Percentiles rank a stretch among this genome's conserved stretches.
Evolutionary conservation across 2,888 invertebrate species (phyloP).

Genomic region (Ditula angustiorana): DNA sequence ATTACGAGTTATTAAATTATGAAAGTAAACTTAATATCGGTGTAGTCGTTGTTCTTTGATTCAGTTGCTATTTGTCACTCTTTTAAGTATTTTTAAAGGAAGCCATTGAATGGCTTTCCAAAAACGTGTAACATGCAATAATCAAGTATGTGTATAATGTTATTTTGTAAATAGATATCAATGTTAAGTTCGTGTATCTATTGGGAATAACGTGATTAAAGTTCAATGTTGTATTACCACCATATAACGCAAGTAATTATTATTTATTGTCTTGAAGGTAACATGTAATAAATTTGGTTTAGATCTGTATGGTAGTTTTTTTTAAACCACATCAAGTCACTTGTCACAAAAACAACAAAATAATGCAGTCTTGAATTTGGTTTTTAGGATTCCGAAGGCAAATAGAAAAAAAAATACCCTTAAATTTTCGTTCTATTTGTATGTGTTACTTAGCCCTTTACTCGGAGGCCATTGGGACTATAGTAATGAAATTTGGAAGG

Average conservation of each 20-base stretch:
- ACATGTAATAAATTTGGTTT: conserved; percentile 70
- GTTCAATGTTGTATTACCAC: conserved; percentile 59
- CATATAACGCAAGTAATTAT: conserved; percentile 56
- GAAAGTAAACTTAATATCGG: neutral
- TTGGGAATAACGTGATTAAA: conserved; percentile 51
- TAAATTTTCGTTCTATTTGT: no score
- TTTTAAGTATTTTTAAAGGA: conserved; percentile 27
- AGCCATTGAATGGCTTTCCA: conserved; percentile 41
- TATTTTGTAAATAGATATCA: conserved; percentile 71
- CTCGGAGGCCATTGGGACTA: no score
- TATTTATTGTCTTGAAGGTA: conserved; percentile 64
- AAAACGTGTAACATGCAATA: conserved; percentile 72
- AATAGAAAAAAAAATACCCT: no score
- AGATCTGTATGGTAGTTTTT: conserved; percentile 72
- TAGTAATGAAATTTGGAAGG: no score
- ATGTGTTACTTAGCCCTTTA: no score
- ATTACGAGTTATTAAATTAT: neutral
- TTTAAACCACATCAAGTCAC: conserved; percentile 23
- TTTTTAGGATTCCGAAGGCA: no score
- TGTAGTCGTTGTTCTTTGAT: conserved; percentile 20
- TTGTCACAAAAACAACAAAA: no score
- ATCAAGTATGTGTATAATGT: conserved; percentile 68
- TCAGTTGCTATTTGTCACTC: neutral
- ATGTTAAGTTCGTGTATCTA: conserved; percentile 52
- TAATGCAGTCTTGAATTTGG: no score